A percentile compares a stretch with the other conserved stretches of the same genome.
These are phyloP conservation scores for Drosophila punjabiensis DNA, from an alignment of 1,140 invertebrate species.

Conservation along the genomic window DNA sequence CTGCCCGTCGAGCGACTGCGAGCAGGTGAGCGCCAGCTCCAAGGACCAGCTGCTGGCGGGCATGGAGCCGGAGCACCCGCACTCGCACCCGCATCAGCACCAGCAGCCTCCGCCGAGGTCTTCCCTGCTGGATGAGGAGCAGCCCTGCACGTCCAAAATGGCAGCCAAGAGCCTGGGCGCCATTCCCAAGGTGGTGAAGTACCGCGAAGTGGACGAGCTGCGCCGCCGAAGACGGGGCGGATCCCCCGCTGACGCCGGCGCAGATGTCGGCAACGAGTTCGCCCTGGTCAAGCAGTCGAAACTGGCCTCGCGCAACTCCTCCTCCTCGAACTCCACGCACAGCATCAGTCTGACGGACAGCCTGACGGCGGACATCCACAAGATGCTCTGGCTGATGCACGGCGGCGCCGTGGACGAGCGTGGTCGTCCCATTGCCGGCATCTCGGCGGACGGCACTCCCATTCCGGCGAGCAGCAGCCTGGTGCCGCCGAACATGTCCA, in stretches of 20 bases:
- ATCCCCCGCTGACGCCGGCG: constrained; percentile 1
- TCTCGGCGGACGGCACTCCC: constrained; percentile 59
- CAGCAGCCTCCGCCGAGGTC: constrained; percentile 56
- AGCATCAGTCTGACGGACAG: constrained; percentile 78
- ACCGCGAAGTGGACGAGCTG: constrained; percentile 75
- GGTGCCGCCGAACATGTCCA: constrained; percentile 77
- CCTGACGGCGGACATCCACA: constrained; percentile 80
- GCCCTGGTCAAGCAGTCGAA: constrained; percentile 60
- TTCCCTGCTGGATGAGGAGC: constrained; percentile 54
- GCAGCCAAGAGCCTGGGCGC: constrained; percentile 88
- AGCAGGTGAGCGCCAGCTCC: constrained; percentile 88
- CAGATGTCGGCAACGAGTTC: constrained; percentile 41
- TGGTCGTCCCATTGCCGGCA: constrained; percentile 64
- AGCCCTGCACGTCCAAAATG: constrained; percentile 64
- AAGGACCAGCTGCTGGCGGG: constrained; percentile 88
- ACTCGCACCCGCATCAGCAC: no score
- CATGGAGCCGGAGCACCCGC: constrained; percentile 81
- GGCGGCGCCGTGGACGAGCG: constrained; percentile 74
- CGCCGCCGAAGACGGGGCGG: constrained; percentile 49
- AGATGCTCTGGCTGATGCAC: constrained; percentile 82
- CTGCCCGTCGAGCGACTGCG: constrained; percentile 83
- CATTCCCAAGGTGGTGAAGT: constrained; percentile 88
- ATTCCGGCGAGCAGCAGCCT: constrained; percentile 60
- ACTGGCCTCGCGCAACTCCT: constrained; percentile 67
- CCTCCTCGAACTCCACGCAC: constrained; percentile 77